Conservation (phyloP, 1,140 invertebrate species). For the fruit fly (Drosophila melanogaster) region Release_6_plus_ISO1_MT NT_033779.5:20740001-20740500, state of each 20-base stretch:
- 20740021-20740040: constrained; percentile 70
- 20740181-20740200: constrained; percentile 13
- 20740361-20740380: no score
- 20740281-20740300: constrained; percentile 57
- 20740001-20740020: constrained; percentile 48
- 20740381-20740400: no score
- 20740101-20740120: constrained; percentile 46
- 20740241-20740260: constrained; percentile 41
- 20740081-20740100: constrained; percentile 57
- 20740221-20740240: constrained; percentile 41
- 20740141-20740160: constrained; percentile 53
- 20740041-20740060: constrained; percentile 83
- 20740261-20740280: constrained; percentile 53
- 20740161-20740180: constrained; percentile 17
- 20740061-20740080: constrained; percentile 47
- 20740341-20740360: no score
- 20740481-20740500: no score
- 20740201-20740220: constrained; percentile 38
- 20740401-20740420: no score
- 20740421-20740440: no score
- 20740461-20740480: no score
- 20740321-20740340: no score
- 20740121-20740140: constrained; percentile 83
- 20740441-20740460: no score
- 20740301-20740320: no score